Evolutionary conservation across 2,888 invertebrate species (phyloP).

Genomic region (Molanna angustata): DNA sequence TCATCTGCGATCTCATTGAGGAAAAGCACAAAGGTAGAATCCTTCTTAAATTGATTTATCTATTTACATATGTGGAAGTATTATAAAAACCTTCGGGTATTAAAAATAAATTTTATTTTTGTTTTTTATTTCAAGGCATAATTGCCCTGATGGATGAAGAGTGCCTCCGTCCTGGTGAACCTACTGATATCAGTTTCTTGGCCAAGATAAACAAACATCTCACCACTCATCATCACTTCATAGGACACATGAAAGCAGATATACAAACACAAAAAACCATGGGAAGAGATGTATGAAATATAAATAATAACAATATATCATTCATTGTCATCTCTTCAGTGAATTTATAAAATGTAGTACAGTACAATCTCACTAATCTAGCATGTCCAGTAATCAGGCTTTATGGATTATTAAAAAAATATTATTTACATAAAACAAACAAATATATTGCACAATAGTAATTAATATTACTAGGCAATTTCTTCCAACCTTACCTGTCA

Average conservation of each 20-base stretch:
- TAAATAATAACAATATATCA: too few species aligned
- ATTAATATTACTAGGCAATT: too few species aligned
- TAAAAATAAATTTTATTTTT: too few species aligned
- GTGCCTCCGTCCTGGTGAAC: conserved; percentile 85
- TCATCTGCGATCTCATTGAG: conserved; percentile 91
- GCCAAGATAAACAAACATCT: conserved; percentile 75
- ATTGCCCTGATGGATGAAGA: conserved; percentile 89
- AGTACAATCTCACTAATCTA: too few species aligned
- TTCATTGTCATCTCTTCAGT: too few species aligned
- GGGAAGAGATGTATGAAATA: conserved; percentile 78
- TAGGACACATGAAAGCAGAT: conserved; percentile 77
- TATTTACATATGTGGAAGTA: background rate
- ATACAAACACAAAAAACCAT: conserved; percentile 78
- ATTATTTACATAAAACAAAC: too few species aligned
- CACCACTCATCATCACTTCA: conserved; percentile 75
- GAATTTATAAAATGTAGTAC: too few species aligned
- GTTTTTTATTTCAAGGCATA: conserved; percentile 59
- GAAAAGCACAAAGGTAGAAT: conserved; percentile 81
- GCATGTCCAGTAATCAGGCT: too few species aligned
- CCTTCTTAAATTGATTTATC: background rate
- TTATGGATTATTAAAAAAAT: too few species aligned
- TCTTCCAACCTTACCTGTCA: too few species aligned
- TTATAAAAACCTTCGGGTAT: too few species aligned
- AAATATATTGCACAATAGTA: too few species aligned
- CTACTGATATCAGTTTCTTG: conserved; percentile 78